phyloP scores from a whole-genome alignment of 2,113 vertebrate species.

The Merops nubicus region DNA sequence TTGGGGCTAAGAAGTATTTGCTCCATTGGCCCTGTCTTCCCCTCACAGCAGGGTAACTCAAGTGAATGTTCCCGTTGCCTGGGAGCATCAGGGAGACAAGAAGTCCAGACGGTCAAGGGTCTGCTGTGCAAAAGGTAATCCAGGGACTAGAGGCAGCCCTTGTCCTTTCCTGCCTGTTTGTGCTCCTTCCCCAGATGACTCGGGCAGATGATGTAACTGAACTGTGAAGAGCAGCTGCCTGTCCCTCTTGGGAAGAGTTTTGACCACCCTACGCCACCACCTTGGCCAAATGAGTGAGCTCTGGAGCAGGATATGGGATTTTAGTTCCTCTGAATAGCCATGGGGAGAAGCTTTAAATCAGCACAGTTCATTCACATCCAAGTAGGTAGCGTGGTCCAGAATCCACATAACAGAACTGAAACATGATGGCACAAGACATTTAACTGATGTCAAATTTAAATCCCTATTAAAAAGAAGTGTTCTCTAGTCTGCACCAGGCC shows the following conservation, averaged over 20 bases:
- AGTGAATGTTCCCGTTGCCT: background rate
- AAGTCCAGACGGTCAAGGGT: background rate
- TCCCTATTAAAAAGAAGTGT: conserved; percentile 69
- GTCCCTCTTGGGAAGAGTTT: background rate
- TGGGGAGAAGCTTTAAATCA: conserved; percentile 48
- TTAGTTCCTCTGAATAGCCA: conserved; percentile 10
- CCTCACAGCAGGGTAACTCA: background rate
- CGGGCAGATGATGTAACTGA: accelerated
- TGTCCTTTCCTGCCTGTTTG: background rate
- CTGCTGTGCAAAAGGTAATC: background rate
- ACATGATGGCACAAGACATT: conserved; percentile 54
- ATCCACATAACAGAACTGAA: conserved; percentile 49
- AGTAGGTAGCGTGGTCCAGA: conserved; percentile 6
- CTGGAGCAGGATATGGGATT: background rate
- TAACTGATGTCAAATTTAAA: conserved; percentile 75
- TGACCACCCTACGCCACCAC: background rate
- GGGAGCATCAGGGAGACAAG: background rate
- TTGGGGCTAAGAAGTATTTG: background rate
- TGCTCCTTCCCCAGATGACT: background rate
- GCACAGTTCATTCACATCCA: conserved; percentile 21
- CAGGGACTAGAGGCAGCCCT: background rate
- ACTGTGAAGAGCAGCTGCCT: background rate
- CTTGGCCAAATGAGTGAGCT: background rate
- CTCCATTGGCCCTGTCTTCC: background rate
- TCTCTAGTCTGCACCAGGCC: conserved; percentile 68